Base-by-base conservation (phyloP, 2,113 vertebrate genomes). In the Penelope pileata region DNA sequence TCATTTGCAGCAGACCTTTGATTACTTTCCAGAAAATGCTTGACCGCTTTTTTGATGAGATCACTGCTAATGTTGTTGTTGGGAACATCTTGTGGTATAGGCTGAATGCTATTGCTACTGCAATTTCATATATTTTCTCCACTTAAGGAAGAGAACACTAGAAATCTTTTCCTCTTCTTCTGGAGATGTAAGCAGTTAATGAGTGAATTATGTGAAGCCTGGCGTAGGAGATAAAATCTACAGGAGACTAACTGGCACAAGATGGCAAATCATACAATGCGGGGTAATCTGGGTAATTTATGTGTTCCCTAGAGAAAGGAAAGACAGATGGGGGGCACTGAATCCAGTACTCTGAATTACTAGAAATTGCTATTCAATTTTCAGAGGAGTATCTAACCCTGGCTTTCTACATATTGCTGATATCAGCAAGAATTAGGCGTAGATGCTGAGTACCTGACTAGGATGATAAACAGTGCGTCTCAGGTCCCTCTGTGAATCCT, bases 11-110 rank as follows among this genome's bases (percentile, higher is more conserved):
- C 83, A 96, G 90, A 96, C 73, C 69, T 91, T 90, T 91, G 94
- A 84, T 93, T 95, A 78, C 90, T 96, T 91, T 94, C 91, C 94
- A 96, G 68, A 96, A 95, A 91, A 94, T 81, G 69, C 77, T 91
- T 1, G 15, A 79, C 86, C 90, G 18, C 88, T 88, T 93, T 93
- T 81, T 80, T 93, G 8, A 93, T 95, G 93, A 96, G 80, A 94
- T 96, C 88, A 82, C 48, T 79, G 64, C 69, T 88, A 51, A 91
- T 84, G 30, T 78, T 88, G 19, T 54, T 85, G 38, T 43, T 75
- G 69, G 86, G 36, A 77, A 51, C 83, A 68, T 78, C 64, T 64
- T 84, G 73, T 84, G 48, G 64, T 68, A 75, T 22, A 63, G 86
- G 60, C 56, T 95, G 68, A 93, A 83, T 72, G 21, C 68, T 90